These are phyloP conservation scores for Lochmaea capreae DNA, from an alignment of 2,888 invertebrate species.

Conservation along the genomic window DNA sequence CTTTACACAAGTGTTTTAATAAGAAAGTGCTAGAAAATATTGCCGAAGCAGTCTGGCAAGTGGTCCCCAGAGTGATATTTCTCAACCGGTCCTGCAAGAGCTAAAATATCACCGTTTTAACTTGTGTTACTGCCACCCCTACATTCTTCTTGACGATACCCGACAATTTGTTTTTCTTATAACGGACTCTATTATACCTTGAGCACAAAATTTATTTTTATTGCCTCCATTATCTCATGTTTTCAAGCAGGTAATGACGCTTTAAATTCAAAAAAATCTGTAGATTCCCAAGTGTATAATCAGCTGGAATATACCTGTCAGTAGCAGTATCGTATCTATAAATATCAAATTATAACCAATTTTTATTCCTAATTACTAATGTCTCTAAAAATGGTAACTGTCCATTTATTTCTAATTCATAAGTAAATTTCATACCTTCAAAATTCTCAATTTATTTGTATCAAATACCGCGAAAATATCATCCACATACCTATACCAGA, in stretches of 20 bases:
- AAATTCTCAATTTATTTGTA: no score
- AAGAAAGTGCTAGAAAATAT: conserved; percentile 64
- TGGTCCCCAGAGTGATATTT: conserved; percentile 60
- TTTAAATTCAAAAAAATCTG: conserved; percentile 30
- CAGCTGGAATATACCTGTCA: no score
- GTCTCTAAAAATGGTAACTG: no score
- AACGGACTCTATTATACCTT: conserved; percentile 44
- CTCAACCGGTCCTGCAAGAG: conserved; percentile 55
- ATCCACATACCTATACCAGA: no score
- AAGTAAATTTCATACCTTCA: no score
- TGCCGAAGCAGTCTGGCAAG: conserved; percentile 59
- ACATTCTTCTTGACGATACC: conserved; percentile 36
- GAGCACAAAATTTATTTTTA: conserved; percentile 45
- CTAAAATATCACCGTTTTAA: conserved; percentile 58
- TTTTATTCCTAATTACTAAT: no score
- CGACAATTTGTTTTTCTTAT: conserved; percentile 48
- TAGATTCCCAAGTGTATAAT: neutral
- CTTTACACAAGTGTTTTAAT: conserved; percentile 65
- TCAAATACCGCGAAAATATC: no score
- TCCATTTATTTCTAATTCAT: no score
- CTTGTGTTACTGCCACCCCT: conserved; percentile 51
- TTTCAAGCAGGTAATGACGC: conserved; percentile 30
- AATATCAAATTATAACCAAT: no score
- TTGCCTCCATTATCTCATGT: conserved; percentile 39
- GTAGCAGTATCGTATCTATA: no score